These are phyloP conservation scores for Mactra quadrangularis DNA, from an alignment of 1,140 invertebrate genomes.

Conservation along the genomic window DNA sequence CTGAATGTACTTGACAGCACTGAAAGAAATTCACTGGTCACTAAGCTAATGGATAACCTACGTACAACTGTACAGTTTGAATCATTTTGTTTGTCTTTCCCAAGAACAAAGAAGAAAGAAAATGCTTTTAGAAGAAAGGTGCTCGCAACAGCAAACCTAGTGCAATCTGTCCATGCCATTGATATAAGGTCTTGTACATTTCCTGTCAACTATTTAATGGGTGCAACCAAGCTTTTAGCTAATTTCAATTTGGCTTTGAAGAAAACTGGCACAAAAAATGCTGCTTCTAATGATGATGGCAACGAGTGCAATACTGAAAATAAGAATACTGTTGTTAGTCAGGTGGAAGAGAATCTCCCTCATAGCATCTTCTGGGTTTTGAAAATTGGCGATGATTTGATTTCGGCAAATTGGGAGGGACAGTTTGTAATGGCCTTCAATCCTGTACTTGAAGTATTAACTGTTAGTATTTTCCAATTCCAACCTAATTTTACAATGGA, in stretches of 20 bases:
- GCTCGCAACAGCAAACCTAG: slow-evolving; percentile 1
- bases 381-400: slow-evolving; percentile 15
- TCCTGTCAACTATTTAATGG: slow-evolving; percentile 33
- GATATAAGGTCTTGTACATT: slow-evolving; percentile 8
- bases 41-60: slow-evolving; percentile 49
- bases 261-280: slow-evolving; percentile 1
- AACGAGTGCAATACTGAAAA: neutral
- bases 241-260: slow-evolving; percentile 45
- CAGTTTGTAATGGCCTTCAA: slow-evolving; percentile 57
- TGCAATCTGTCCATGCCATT: slow-evolving; percentile 1
- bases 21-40: slow-evolving; percentile 41
- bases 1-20: slow-evolving; percentile 15
- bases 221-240: slow-evolving; percentile 34
- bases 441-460: slow-evolving; percentile 27
- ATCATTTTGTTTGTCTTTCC: slow-evolving; percentile 58
- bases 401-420: slow-evolving; percentile 43
- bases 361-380: slow-evolving; percentile 54
- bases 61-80: slow-evolving; percentile 55
- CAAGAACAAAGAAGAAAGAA: slow-evolving; percentile 41
- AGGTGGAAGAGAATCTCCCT: slow-evolving; percentile 56
- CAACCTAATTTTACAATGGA: slow-evolving; percentile 42
- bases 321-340: slow-evolving; percentile 14
- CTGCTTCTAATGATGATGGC: neutral
- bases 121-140: slow-evolving; percentile 46
- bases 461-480: slow-evolving; percentile 50